These are phyloP conservation scores for Pammene aurita DNA, from an alignment of 2,888 invertebrate genomes.

Conservation along the genomic window DNA sequence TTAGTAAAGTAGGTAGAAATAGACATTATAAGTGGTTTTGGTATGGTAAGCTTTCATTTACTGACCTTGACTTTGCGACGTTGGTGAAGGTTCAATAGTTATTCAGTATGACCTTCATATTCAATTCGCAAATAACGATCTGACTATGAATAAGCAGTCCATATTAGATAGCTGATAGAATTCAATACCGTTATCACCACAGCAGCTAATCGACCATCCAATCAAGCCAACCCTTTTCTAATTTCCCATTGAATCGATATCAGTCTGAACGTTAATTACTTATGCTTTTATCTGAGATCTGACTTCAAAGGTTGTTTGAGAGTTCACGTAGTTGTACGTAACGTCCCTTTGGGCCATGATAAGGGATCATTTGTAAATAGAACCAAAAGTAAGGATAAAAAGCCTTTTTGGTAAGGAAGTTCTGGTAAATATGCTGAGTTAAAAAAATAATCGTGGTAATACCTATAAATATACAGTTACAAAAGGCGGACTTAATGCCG, in stretches of 20 bases:
- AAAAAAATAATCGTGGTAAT: not conserved
- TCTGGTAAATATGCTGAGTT: not conserved
- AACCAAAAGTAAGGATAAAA: not conserved
- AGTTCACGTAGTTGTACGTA: slow-evolving; percentile 1
- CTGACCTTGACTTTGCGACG: too few species aligned
- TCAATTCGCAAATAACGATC: not conserved
- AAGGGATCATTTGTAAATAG: slow-evolving; percentile 7
- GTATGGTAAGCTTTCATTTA: too few species aligned
- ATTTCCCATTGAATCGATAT: slow-evolving; percentile 20
- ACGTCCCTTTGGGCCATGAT: slow-evolving; percentile 8
- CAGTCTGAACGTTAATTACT: slow-evolving; percentile 21
- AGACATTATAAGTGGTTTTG: too few species aligned
- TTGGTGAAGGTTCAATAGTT: not conserved
- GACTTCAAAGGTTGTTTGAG: slow-evolving; percentile 17
- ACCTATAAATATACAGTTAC: too few species aligned
- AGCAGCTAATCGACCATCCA: slow-evolving; percentile 1
- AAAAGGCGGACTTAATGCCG: too few species aligned
- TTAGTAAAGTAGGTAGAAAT: too few species aligned
- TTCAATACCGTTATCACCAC: not conserved
- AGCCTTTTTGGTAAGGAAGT: not conserved
- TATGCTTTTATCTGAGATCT: slow-evolving; percentile 5
- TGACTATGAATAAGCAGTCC: not conserved
- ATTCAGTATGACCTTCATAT: not conserved
- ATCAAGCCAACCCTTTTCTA: slow-evolving; percentile 26
- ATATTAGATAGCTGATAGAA: not conserved